These are phyloP conservation scores for Ramazzottius varieornatus DNA, from an alignment of 2,888 invertebrate species.

Conservation along the genomic window DNA sequence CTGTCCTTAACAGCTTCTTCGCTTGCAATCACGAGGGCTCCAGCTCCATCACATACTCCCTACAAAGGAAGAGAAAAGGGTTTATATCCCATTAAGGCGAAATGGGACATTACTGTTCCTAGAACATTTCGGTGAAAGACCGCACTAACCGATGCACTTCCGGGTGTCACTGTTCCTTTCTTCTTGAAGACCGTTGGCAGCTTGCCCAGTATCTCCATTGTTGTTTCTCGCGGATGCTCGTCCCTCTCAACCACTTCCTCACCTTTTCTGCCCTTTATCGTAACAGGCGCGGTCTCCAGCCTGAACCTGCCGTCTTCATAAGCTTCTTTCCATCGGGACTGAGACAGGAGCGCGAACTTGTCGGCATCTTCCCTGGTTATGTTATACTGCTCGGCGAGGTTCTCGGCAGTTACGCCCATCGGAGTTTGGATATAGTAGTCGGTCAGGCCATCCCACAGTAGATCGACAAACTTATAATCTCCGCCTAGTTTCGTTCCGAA, in stretches of 20 bases:
- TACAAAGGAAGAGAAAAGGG: constrained; percentile 20
- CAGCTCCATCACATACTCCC: constrained; percentile 95
- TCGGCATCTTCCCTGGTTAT: constrained; percentile 58
- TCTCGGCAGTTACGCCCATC: constrained; percentile 87
- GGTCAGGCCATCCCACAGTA: constrained; percentile 59
- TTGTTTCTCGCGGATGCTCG: constrained; percentile 62
- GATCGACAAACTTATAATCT: constrained; percentile 47
- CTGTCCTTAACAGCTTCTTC: constrained; percentile 58
- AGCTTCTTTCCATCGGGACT: constrained; percentile 65
- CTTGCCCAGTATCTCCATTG: constrained; percentile 53
- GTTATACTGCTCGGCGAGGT: constrained; percentile 56
- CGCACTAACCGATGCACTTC: constrained; percentile 54
- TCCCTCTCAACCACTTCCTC: constrained; percentile 51
- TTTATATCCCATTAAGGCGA: not conserved
- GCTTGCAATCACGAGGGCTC: constrained; percentile 60
- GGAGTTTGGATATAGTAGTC: constrained; percentile 68
- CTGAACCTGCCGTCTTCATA: constrained; percentile 65
- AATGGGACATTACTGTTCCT: too few species aligned
- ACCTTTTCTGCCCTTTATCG: constrained; percentile 44
- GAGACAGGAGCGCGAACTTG: constrained; percentile 53
- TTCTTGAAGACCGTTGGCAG: constrained; percentile 72
- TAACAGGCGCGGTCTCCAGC: constrained; percentile 60
- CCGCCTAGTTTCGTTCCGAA: constrained; percentile 63
- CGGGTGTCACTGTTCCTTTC: constrained; percentile 75
- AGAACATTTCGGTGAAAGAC: too few species aligned